phyloP scores from a whole-genome alignment of 2,113 vertebrate species.

The Atrichornis clamosus region DNA sequence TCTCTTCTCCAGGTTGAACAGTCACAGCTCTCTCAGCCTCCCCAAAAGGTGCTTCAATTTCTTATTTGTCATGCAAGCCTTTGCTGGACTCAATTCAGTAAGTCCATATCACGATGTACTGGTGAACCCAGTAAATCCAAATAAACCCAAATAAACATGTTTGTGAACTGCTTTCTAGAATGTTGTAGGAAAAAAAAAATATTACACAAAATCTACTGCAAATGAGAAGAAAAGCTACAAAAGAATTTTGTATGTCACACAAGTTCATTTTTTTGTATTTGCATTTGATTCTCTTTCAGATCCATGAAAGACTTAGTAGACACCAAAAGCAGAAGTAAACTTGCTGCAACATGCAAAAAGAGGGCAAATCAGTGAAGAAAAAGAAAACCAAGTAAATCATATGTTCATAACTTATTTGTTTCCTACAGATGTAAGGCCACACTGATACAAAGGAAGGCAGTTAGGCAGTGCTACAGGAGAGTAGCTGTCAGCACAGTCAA shows the following conservation, averaged over 20 bases:
- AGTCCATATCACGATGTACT: background rate
- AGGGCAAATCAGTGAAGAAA: background rate
- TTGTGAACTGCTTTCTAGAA: background rate
- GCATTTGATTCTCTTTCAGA: background rate
- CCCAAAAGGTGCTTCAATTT: background rate
- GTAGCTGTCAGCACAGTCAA: background rate
- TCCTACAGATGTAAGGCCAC: background rate
- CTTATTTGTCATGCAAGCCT: background rate
- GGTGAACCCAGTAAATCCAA: background rate
- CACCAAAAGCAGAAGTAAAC: background rate
- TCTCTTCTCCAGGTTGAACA: background rate
- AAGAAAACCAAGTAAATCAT: background rate
- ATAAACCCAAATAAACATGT: background rate
- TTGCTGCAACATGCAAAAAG: background rate
- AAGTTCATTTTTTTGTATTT: background rate
- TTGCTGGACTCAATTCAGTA: background rate
- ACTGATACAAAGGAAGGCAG: background rate
- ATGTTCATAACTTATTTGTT: background rate
- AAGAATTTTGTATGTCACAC: background rate
- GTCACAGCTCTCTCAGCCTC: background rate
- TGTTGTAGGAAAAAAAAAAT: background rate
- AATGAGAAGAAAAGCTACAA: background rate
- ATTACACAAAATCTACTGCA: background rate
- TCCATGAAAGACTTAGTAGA: background rate
- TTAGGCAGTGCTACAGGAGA: background rate